Conservation (phyloP, 2,113 vertebrate genomes). For the Tautogolabrus adspersus region DNA sequence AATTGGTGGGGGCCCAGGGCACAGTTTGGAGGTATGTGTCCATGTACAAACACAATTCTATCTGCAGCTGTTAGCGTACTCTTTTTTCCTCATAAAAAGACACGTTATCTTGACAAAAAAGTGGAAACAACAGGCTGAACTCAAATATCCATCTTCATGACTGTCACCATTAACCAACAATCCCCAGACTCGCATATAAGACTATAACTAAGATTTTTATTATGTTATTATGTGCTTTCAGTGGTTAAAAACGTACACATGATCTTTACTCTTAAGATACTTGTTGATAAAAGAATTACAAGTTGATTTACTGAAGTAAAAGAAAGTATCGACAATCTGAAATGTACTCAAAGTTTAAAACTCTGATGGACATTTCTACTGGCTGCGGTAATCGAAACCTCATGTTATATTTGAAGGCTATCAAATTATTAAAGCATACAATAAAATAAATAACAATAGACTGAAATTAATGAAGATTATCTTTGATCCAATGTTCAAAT, state of each 20-base stretch:
- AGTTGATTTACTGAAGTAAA: too few relatives aligned
- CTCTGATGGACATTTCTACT: too few relatives aligned
- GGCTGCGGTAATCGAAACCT: too few relatives aligned
- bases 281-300: too few relatives aligned
- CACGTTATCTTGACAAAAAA: constrained; percentile 2
- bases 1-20: constrained; percentile 64
- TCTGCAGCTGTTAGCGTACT: constrained; percentile 21
- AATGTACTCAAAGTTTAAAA: too few relatives aligned
- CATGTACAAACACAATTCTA: constrained; percentile 37
- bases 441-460: too few relatives aligned
- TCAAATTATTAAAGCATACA: too few relatives aligned
- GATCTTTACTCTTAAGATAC: neutral
- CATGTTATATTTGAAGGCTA: too few relatives aligned
- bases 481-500: too few relatives aligned
- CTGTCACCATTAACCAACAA: constrained; percentile 1
- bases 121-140: neutral
- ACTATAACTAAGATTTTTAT: constrained; percentile 22
- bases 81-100: constrained; percentile 25
- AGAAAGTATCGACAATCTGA: too few relatives aligned
- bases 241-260: neutral
- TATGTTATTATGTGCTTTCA: neutral
- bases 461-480: too few relatives aligned
- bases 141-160: constrained; percentile 13
- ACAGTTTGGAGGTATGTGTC: constrained; percentile 26
- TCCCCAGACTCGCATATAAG: neutral